Conservation (phyloP, 2,888 invertebrate genomes). For the Drosophila anceps region DNA sequence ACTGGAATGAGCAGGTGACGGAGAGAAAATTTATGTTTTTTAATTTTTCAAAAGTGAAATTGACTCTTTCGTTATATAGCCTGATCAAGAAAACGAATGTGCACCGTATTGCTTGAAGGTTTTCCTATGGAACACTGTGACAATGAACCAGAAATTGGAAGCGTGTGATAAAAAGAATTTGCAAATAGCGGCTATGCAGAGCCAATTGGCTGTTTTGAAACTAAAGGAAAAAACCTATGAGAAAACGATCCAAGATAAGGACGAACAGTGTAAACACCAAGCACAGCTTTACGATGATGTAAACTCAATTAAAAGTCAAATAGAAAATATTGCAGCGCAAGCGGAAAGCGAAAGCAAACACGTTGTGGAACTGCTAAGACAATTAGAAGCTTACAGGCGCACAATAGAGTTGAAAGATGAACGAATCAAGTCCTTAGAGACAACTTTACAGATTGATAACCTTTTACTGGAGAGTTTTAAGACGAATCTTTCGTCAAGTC, state of each 20-base stretch:
- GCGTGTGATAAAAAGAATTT: slow-evolving; percentile 31
- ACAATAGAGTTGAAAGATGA: slow-evolving; percentile 37
- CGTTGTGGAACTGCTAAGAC: slow-evolving; percentile 10
- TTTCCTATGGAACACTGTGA: slow-evolving; percentile 20
- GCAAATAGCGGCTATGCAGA: slow-evolving; percentile 42
- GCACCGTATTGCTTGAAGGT: slow-evolving; percentile 37
- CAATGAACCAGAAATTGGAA: slow-evolving; percentile 31
- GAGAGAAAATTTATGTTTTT: background rate
- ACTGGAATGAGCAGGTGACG: slow-evolving; percentile 13
- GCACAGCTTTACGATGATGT: slow-evolving; percentile 27
- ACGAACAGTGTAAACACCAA: slow-evolving; percentile 12
- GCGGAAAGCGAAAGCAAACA: slow-evolving; percentile 6
- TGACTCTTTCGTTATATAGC: background rate
- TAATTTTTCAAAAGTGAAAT: background rate
- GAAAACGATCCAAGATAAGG: slow-evolving; percentile 20
- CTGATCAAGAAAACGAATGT: slow-evolving; percentile 17
- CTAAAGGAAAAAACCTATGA: slow-evolving; percentile 35
- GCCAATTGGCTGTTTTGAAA: slow-evolving; percentile 35
- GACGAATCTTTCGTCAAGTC: slow-evolving; percentile 9
- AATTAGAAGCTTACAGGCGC: slow-evolving; percentile 27
- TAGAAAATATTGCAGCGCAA: slow-evolving; percentile 17
- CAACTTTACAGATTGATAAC: slow-evolving; percentile 18
- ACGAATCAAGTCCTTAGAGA: slow-evolving; percentile 22
- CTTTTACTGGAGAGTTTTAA: slow-evolving; percentile 1
- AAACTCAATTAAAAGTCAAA: slow-evolving; percentile 7